Conservation (phyloP, 2,113 vertebrate genomes). For the Oenanthe oenanthe region DNA sequence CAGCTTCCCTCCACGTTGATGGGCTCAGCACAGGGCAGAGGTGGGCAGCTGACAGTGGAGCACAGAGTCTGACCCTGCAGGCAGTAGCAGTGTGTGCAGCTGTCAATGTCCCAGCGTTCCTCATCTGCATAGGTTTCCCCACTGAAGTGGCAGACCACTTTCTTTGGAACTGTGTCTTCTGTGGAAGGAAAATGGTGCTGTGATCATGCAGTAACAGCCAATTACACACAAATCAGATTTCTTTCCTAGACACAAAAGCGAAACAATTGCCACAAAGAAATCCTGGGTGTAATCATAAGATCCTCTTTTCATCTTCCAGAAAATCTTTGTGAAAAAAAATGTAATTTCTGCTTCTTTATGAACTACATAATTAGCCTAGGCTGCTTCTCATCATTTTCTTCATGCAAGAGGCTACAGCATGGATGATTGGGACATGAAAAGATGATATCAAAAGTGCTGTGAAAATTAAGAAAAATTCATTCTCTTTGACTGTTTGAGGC, state of each 20-base stretch:
- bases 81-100: conserved; percentile 93
- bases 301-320: neutral
- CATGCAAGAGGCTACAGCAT: neutral
- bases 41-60: conserved; percentile 89
- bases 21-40: conserved; percentile 83
- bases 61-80: conserved; percentile 92
- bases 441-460: neutral
- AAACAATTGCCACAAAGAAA: neutral
- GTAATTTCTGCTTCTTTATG: neutral
- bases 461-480: neutral
- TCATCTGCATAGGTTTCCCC: conserved; percentile 87
- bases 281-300: neutral
- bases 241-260: neutral
- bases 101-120: conserved; percentile 91
- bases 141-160: conserved; percentile 86
- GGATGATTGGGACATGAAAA: neutral
- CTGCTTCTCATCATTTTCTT: neutral
- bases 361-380: neutral
- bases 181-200: conserved; percentile 7
- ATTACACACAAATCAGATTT: neutral
- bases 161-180: conserved; percentile 85
- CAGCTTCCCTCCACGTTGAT: conserved; percentile 87
- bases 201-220: neutral
- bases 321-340: neutral
- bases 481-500: neutral